Conservation (phyloP, 2,888 invertebrate species). For the Drosophila hamatofila region DNA sequence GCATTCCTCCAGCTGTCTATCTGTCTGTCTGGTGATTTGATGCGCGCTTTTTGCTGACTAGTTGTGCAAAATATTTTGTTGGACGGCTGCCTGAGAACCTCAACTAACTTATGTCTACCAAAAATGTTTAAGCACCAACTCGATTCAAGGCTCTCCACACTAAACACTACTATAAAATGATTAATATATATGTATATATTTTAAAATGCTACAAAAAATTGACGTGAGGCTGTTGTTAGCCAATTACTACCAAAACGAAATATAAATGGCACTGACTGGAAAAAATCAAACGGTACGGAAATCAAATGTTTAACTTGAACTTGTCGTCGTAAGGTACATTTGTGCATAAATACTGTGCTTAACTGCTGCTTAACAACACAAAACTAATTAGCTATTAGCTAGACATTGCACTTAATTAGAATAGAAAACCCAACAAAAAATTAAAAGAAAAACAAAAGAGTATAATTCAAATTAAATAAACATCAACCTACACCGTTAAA, state of each 20-base stretch:
- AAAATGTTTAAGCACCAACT: slow-evolving; percentile 73
- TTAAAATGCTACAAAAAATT: slow-evolving; percentile 40
- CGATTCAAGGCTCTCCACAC: slow-evolving; percentile 79
- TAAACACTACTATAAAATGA: slow-evolving; percentile 21
- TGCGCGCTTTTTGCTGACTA: slow-evolving; percentile 64
- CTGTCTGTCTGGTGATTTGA: slow-evolving; percentile 37
- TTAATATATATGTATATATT: slow-evolving; percentile 12
- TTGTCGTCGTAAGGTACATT: slow-evolving; percentile 70
- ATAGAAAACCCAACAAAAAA: slow-evolving; percentile 24
- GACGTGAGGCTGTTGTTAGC: neutral
- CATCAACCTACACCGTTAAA: slow-evolving; percentile 53
- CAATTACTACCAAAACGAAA: slow-evolving; percentile 13
- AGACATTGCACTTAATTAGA: slow-evolving; percentile 61
- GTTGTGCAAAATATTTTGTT: slow-evolving; percentile 63
- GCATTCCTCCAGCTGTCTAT: slow-evolving; percentile 67
- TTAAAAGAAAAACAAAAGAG: slow-evolving; percentile 12
- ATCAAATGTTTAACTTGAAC: slow-evolving; percentile 51
- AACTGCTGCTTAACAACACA: slow-evolving; percentile 54
- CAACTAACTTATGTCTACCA: slow-evolving; percentile 57
- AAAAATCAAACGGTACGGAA: slow-evolving; percentile 75
- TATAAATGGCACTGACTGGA: slow-evolving; percentile 75
- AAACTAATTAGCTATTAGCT: slow-evolving; percentile 54
- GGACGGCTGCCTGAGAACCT: slow-evolving; percentile 66
- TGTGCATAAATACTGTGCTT: slow-evolving; percentile 78
- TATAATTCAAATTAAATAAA: slow-evolving; percentile 22